phyloP scores from a whole-genome alignment of 2,888 invertebrate genomes.

The Nemurella pictetii region DNA sequence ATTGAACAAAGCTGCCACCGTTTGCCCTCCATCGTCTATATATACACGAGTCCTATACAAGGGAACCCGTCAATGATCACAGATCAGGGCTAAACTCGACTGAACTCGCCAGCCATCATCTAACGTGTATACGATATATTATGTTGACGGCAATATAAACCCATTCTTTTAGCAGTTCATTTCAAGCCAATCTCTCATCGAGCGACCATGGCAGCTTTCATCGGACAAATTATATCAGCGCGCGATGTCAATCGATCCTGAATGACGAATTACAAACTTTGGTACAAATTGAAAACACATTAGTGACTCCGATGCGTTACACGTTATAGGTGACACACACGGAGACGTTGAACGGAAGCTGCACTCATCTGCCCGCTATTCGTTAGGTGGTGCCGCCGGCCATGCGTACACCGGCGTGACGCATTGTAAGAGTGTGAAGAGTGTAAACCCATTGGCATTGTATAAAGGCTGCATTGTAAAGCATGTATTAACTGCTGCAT shows the following conservation, averaged over 20 bases:
- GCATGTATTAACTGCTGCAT: too few relatives aligned
- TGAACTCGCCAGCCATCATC: background rate
- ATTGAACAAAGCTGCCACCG: background rate
- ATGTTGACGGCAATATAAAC: background rate
- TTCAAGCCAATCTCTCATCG: background rate
- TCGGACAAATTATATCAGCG: background rate
- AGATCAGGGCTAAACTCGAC: background rate
- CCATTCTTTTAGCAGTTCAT: background rate
- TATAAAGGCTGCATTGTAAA: too few relatives aligned
- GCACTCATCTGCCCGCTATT: too few relatives aligned
- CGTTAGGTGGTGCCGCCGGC: too few relatives aligned
- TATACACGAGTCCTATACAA: background rate
- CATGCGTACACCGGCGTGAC: too few relatives aligned
- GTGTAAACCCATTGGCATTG: too few relatives aligned
- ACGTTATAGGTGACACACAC: background rate
- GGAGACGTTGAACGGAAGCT: too few relatives aligned
- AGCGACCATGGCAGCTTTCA: background rate
- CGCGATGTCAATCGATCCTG: background rate
- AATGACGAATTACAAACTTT: background rate
- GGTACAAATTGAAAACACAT: background rate
- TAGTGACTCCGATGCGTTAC: background rate
- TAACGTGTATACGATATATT: background rate
- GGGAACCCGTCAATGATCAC: background rate
- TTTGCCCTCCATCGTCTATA: background rate
- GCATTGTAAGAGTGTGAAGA: too few relatives aligned